phyloP scores from a whole-genome alignment of 2,113 vertebrate genomes.

The Triplophysa dalaica region DNA sequence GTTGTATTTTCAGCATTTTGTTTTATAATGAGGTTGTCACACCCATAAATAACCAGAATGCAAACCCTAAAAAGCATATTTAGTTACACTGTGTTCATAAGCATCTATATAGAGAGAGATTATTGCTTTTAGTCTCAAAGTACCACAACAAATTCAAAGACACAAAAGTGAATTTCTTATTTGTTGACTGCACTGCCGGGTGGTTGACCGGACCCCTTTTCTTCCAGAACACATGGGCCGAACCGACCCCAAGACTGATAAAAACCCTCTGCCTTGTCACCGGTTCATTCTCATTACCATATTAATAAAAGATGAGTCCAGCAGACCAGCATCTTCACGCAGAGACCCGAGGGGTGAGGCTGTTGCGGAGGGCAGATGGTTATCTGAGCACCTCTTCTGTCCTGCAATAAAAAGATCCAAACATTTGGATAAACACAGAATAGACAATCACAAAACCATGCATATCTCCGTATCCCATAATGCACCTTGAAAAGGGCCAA shows the following conservation, averaged over 20 bases:
- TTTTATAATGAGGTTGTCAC: too few species aligned
- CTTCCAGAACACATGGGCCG: constrained; percentile 36
- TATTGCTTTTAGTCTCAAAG: neutral
- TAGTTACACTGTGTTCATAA: too few species aligned
- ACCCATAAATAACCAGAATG: too few species aligned
- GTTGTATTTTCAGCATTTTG: too few species aligned
- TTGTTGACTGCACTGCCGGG: constrained; percentile 34
- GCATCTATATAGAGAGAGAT: too few species aligned
- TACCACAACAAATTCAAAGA: neutral
- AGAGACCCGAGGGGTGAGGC: constrained; percentile 47
- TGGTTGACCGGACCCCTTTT: constrained; percentile 27
- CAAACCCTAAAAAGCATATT: too few species aligned
- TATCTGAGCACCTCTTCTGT: constrained; percentile 56
- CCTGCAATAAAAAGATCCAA: constrained; percentile 39
- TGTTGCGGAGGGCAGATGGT: constrained; percentile 44
- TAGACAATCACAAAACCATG: constrained; percentile 19
- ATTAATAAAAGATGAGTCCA: constrained; percentile 58
- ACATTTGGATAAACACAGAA: constrained; percentile 23
- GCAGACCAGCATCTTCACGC: constrained; percentile 28
- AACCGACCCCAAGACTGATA: constrained; percentile 54
- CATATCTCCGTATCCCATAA: neutral
- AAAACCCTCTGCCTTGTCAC: constrained; percentile 56
- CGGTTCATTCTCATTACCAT: constrained; percentile 57
- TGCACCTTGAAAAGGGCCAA: neutral
- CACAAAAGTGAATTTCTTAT: neutral